Evolutionary conservation across 1,140 invertebrate species (phyloP), one percentile per base, ranked within the genome.

Genomic region (Argopecten irradians): DNA sequence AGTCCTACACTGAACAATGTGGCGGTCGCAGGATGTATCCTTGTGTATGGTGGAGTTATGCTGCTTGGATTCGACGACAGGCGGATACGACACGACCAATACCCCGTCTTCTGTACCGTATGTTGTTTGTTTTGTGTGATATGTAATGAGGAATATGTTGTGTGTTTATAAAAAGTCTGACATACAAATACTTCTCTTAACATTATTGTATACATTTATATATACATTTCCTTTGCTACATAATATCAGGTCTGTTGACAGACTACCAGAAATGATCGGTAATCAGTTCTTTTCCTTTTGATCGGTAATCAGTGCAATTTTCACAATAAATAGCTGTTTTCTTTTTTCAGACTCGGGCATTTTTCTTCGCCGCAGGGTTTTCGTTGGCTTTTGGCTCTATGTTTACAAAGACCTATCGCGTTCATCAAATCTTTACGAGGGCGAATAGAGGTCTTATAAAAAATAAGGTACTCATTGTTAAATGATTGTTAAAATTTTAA

Each of bases 381-480:
- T 99, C 99, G 0, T 96, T 99, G 22, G 98, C 99, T 0, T 99
- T 99, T 93, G 99, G 99, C 0, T 98, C 99, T 41, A 99, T 99
- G 99, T 99, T 99, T 96, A 99, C 98, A 83, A 99, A 99, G 96
- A 99, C 99, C 0, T 99, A 98, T 98, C 96, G 98, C 19, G 99
- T 99, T 0, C 98, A 99, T 95, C 99, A 98, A 85, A 99, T 99
- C 90, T 99, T 99, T 94, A 99, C 97, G 11, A 96, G 97, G 85
- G 97, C 98, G 7, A 98, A 99, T 95, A 98, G 99, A 71, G 99
- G 99, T 95, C 96, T 99, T 16, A 99, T 99, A 95, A 99, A 99
- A 95, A 97, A 97, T 95, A 97, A 97, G 95, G 96, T 96, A 94
- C 92, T 33, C 84, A 13, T 35, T 55, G n/a, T 85, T 39, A 35